Conservation (phyloP, 2,113 vertebrate species). For the Tretioscincus oriximinensis region DNA sequence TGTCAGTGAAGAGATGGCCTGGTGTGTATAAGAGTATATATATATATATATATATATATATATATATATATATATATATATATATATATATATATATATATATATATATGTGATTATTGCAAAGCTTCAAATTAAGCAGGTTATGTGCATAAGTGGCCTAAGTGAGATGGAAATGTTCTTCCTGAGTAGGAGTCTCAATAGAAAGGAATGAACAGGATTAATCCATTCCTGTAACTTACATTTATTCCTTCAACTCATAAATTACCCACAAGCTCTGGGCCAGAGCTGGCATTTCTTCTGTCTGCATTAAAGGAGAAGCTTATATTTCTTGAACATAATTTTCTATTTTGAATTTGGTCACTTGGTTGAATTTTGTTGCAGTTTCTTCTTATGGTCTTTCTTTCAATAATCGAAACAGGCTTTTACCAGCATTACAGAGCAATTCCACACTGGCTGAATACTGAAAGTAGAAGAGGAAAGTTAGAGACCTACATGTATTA, state of each 20-base stretch:
- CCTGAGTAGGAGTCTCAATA: not conserved
- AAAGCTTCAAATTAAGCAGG: no score
- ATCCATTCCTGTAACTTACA: not conserved
- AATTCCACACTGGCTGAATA: not conserved
- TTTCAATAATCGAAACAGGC: no score
- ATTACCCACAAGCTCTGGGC: slow-evolving; percentile 21
- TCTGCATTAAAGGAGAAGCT: slow-evolving; percentile 21
- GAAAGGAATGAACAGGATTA: slow-evolving; percentile 18
- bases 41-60: no score
- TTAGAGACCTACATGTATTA: no score
- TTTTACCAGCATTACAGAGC: not conserved
- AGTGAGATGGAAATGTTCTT: slow-evolving; percentile 1
- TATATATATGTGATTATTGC: not conserved
- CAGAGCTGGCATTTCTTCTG: slow-evolving; percentile 28
- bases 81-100: no score
- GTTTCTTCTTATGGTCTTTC: no score
- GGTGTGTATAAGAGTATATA: no score
- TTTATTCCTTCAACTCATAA: slow-evolving; percentile 30
- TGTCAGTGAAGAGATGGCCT: no score
- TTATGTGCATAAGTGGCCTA: no score
- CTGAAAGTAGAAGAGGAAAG: not conserved
- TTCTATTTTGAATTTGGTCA: not conserved
- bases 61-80: no score
- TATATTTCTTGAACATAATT: slow-evolving; percentile 34
- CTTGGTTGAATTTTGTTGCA: no score